These are phyloP conservation scores for Hydractinia echinata DNA, from an alignment of 30 jellyfish, hydroid and myxozoan species.

Conservation along the genomic window DNA sequence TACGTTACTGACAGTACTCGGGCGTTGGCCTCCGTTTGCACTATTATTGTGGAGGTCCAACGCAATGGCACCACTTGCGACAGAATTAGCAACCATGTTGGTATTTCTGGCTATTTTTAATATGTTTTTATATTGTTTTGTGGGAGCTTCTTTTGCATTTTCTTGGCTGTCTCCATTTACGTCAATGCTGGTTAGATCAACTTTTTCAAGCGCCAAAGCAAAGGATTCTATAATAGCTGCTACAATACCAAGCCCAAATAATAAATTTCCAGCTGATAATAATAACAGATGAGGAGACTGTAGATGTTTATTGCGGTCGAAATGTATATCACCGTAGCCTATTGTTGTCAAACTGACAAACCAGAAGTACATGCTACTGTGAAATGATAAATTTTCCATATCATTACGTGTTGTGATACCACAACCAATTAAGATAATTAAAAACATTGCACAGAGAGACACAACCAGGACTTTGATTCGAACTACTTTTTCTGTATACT, in stretches of 20 bases:
- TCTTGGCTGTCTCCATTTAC: neutral
- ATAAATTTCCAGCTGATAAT: neutral
- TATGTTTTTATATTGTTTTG: too few relatives aligned
- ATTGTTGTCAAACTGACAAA: slow-evolving; percentile 20
- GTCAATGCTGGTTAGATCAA: neutral
- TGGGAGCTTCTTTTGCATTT: neutral
- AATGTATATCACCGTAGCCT: slow-evolving; percentile 18
- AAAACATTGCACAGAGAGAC: neutral
- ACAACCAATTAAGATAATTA: slow-evolving; percentile 5
- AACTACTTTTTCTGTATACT: neutral
- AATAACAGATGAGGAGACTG: slow-evolving; percentile 11
- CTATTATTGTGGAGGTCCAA: neutral
- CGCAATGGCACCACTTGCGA: neutral
- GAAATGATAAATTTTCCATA: slow-evolving; percentile 17
- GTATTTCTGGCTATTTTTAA: neutral
- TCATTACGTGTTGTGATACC: slow-evolving; percentile 1
- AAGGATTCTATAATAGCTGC: slow-evolving; percentile 21
- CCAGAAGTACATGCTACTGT: slow-evolving; percentile 17
- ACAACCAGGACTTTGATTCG: neutral
- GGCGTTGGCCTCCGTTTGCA: too few relatives aligned
- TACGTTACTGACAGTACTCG: too few relatives aligned
- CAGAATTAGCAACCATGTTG: slow-evolving; percentile 4
- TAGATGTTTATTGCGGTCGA: slow-evolving; percentile 19
- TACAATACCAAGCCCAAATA: slow-evolving; percentile 20
- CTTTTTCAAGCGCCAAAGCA: slow-evolving; percentile 20